Evolutionary conservation across 1,140 invertebrate species (phyloP).

Genomic region (Drosophila nikananu): DNA sequence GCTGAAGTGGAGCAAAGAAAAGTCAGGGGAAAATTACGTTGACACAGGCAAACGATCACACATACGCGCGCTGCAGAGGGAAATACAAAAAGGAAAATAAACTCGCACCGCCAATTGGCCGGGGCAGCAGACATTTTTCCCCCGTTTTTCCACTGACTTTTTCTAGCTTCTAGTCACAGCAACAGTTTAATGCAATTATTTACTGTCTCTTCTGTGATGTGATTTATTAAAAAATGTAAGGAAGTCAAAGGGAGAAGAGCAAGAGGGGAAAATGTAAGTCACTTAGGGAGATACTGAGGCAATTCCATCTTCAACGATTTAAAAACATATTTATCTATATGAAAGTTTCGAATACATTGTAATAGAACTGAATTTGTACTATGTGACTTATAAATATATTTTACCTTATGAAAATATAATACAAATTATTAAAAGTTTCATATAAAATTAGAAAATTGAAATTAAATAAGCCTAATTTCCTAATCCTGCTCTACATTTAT

Average conservation of each 20-base stretch:
- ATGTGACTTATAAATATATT: background rate
- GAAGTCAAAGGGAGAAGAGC: background rate
- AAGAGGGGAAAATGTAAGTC: background rate
- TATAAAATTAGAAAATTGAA: too few species aligned
- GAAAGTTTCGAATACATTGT: background rate
- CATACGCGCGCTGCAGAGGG: conserved; percentile 39
- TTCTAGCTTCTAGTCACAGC: conserved; percentile 6
- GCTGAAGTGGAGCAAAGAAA: conserved; percentile 55
- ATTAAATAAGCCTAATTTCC: too few species aligned
- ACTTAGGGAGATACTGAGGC: background rate
- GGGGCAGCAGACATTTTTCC: conserved; percentile 7
- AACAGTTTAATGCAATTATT: conserved; percentile 53
- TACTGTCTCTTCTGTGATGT: conserved; percentile 20
- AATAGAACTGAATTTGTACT: too few species aligned
- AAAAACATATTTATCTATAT: background rate
- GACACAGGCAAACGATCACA: conserved; percentile 56
- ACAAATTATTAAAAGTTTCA: background rate
- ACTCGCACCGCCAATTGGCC: conserved; percentile 31
- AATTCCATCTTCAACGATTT: background rate
- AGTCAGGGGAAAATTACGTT: conserved; percentile 74
- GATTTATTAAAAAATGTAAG: conserved; percentile 3
- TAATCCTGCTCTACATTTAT: too few species aligned
- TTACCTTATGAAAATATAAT: background rate
- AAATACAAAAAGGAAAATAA: conserved; percentile 12
- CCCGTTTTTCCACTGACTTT: conserved; percentile 1